These are phyloP conservation scores for Struthidea cinerea DNA, from an alignment of 2,113 vertebrate genomes.

Conservation along the genomic window DNA sequence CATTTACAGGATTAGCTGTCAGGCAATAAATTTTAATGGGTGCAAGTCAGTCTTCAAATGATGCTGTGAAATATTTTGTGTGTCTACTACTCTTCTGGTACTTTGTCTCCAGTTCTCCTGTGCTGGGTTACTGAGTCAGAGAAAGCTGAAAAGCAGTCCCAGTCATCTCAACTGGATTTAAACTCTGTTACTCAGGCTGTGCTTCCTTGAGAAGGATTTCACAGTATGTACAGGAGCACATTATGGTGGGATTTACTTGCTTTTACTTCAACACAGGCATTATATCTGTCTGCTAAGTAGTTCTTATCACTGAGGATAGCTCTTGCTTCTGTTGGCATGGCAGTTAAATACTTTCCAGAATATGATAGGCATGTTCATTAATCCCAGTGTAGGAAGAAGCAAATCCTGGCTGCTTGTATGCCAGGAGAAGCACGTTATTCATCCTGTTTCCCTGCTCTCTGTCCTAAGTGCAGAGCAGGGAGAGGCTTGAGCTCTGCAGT, in stretches of 20 bases:
- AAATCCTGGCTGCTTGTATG: not conserved
- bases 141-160: not conserved
- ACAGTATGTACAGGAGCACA: not conserved
- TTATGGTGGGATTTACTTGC: slow-evolving; percentile 11
- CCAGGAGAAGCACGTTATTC: not conserved
- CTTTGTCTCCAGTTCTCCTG: not conserved
- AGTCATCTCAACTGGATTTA: not conserved
- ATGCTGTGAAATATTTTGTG: not conserved
- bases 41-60: not conserved
- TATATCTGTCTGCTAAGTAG: slow-evolving; percentile 5
- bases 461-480: not conserved
- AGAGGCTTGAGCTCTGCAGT: not conserved
- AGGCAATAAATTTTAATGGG: not conserved
- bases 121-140: not conserved
- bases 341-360: slow-evolving; percentile 23
- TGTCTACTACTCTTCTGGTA: not conserved
- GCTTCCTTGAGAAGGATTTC: slow-evolving; percentile 17
- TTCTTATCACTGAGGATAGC: slow-evolving; percentile 1
- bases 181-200: not conserved
- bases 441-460: not conserved
- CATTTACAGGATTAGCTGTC: not conserved
- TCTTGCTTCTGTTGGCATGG: not conserved
- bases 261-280: not conserved
- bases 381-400: not conserved
- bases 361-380: not conserved